These are phyloP conservation scores for Papilio machaon DNA, from an alignment of 1,140 invertebrate species.

Conservation along the genomic window DNA sequence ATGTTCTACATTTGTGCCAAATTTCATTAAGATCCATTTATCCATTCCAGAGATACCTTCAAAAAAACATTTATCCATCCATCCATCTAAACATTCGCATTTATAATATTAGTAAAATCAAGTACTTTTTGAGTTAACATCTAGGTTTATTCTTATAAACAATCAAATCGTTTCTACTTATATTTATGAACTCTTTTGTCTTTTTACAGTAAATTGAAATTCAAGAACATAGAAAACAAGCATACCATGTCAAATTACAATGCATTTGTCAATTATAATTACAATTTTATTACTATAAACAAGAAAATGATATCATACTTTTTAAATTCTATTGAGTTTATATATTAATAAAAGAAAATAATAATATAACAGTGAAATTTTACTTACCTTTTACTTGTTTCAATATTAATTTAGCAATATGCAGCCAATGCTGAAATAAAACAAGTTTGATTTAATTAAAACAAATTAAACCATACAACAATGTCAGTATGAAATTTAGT, in stretches of 20 bases:
- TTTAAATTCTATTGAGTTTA: neutral
- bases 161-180: too few species aligned
- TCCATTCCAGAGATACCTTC: too few species aligned
- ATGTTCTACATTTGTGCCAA: too few species aligned
- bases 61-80: too few species aligned
- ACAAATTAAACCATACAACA: too few species aligned
- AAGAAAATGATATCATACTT: neutral
- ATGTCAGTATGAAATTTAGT: too few species aligned
- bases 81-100: too few species aligned
- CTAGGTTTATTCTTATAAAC: too few species aligned
- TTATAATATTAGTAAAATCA: too few species aligned
- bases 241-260: constrained; percentile 28
- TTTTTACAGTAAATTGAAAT: neutral
- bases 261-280: neutral
- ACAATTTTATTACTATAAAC: constrained; percentile 12
- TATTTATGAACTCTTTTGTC: neutral
- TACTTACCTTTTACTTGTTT: constrained; percentile 96
- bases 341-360: neutral
- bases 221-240: neutral
- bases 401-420: constrained; percentile 94
- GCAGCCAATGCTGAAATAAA: constrained; percentile 95
- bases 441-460: constrained; percentile 21
- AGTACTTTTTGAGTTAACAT: too few species aligned
- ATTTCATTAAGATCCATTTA: too few species aligned
- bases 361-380: constrained; percentile 26